A percentile compares a stretch with the other conserved stretches of the same genome.
phyloP scores from a whole-genome alignment of 2,113 vertebrate species.

The Pseudopipra pipra region DNA sequence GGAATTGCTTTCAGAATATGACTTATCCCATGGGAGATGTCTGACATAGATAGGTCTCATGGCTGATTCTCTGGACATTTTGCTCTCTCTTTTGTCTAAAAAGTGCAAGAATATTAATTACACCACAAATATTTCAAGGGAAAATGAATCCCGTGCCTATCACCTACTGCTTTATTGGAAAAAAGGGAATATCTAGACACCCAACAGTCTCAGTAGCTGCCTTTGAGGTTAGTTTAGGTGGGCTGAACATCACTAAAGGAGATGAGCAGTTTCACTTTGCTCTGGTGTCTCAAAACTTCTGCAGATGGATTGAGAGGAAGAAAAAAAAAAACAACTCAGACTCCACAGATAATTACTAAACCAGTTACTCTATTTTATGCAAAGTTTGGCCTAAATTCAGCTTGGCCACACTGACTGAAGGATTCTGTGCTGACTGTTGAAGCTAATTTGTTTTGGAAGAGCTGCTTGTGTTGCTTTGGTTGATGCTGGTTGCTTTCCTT shows the following conservation, averaged over 20 bases:
- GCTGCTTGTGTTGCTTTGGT: neutral
- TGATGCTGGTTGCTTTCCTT: neutral
- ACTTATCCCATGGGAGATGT: neutral
- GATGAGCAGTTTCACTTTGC: neutral
- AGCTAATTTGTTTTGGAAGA: constrained; percentile 17
- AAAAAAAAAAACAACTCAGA: neutral
- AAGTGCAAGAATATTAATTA: neutral
- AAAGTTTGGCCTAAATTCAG: neutral
- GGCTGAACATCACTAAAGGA: neutral
- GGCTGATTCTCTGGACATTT: neutral
- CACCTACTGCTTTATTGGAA: neutral
- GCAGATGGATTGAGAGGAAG: neutral
- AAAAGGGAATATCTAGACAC: neutral
- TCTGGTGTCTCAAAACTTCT: neutral
- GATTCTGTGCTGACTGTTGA: constrained; percentile 16
- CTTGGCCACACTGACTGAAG: neutral
- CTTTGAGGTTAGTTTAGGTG: neutral
- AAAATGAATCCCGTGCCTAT: neutral
- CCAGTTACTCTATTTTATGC: neutral
- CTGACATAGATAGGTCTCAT: neutral
- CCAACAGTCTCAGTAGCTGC: neutral
- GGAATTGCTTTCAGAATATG: neutral
- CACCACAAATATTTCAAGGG: neutral
- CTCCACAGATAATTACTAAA: neutral
- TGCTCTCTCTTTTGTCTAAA: neutral